These are phyloP conservation scores for Ctenodactylus gundi DNA, from an alignment of 2,113 vertebrate genomes.

Conservation along the genomic window DNA sequence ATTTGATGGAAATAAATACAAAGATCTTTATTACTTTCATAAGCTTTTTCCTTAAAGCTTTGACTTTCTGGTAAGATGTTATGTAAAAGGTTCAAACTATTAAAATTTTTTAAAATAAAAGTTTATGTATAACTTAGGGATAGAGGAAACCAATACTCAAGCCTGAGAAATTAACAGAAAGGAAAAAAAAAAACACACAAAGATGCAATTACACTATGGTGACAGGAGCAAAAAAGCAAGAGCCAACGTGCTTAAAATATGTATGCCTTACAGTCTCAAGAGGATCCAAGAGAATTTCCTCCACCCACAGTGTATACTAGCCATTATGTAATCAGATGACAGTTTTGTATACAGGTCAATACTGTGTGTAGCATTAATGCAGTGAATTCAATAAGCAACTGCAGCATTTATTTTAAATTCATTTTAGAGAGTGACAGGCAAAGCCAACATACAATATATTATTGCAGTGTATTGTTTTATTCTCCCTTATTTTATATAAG, in stretches of 20 bases:
- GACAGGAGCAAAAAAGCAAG: constrained; percentile 76
- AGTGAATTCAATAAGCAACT: constrained; percentile 81
- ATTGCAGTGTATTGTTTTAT: constrained; percentile 79
- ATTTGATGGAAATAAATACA: constrained; percentile 48
- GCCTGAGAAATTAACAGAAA: constrained; percentile 60
- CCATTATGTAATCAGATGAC: constrained; percentile 53
- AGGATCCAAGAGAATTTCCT: constrained; percentile 44
- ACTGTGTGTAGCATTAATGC: constrained; percentile 80
- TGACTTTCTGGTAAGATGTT: constrained; percentile 59
- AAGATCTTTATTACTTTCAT: constrained; percentile 56
- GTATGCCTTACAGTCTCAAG: constrained; percentile 53
- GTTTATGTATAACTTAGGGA: constrained; percentile 40
- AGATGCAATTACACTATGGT: constrained; percentile 72
- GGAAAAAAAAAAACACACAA: constrained; percentile 79
- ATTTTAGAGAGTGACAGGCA: constrained; percentile 83
- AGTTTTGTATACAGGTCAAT: constrained; percentile 67
- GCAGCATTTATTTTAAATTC: constrained; percentile 75
- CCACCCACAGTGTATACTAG: constrained; percentile 37
- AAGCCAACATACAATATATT: constrained; percentile 82
- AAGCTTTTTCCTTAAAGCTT: constrained; percentile 61
- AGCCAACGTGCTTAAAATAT: constrained; percentile 67
- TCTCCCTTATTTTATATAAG: constrained; percentile 68
- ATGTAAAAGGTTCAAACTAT: constrained; percentile 36
- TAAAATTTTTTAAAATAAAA: constrained; percentile 52
- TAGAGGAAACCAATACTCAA: constrained; percentile 56